Conservation (phyloP, 1,140 invertebrate genomes). For the Wiebesia pumilae region DNA sequence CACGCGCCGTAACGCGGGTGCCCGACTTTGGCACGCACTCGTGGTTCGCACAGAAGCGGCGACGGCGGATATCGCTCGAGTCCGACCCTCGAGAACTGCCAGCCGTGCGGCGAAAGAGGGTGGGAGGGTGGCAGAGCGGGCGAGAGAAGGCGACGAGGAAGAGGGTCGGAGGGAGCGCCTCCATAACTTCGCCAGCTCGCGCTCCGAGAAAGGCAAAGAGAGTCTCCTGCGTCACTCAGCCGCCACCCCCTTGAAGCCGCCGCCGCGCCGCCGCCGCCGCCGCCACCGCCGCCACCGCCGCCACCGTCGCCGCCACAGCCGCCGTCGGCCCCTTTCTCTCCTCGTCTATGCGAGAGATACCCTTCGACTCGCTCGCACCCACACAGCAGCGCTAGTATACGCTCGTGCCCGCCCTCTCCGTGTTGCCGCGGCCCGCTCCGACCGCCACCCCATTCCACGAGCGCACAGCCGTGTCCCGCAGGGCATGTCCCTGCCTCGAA, state of each 20-base stretch:
- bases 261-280: conserved; percentile 20
- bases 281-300: conserved; percentile 21
- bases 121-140: conserved; percentile 24
- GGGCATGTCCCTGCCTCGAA: conserved; percentile 71
- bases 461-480: conserved; percentile 70
- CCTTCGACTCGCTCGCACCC: conserved; percentile 61
- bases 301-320: conserved; percentile 49
- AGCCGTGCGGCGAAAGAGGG: conserved; percentile 36
- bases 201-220: conserved; percentile 52
- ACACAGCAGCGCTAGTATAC: not conserved
- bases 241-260: conserved; percentile 57
- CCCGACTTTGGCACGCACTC: conserved; percentile 60
- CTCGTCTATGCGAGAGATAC: conserved; percentile 66
- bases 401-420: conserved; percentile 70
- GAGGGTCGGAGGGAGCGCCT: conserved; percentile 11
- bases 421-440: conserved; percentile 74
- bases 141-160: conserved; percentile 45
- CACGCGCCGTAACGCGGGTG: not conserved
- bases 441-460: conserved; percentile 69
- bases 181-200: conserved; percentile 38
- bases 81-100: conserved; percentile 34
- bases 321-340: conserved; percentile 13
- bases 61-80: conserved; percentile 28
- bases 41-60: conserved; percentile 57
- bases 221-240: conserved; percentile 55